These are phyloP conservation scores for Lasioglossum vierecki DNA, from an alignment of 2,888 invertebrate species.

Conservation along the genomic window DNA sequence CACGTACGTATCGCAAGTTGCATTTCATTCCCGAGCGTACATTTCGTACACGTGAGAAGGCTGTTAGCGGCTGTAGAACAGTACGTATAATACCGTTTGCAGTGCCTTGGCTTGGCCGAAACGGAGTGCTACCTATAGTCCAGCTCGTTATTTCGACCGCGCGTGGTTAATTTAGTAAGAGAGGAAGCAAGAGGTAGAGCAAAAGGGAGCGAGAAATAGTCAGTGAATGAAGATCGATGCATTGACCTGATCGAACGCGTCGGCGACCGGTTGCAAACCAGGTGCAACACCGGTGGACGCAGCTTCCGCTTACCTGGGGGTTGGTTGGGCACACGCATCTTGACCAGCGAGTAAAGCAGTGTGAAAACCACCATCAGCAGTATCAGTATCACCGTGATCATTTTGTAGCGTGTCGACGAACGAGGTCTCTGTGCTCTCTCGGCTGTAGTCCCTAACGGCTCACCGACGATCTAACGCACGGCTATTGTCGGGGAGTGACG, in stretches of 20 bases:
- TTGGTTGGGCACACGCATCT: background rate
- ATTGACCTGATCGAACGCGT: background rate
- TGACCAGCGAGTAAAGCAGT: background rate
- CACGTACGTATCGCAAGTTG: background rate
- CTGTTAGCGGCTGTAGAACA: background rate
- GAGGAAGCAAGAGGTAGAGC: background rate
- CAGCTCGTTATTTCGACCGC: background rate
- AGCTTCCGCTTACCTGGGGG: slow-evolving; percentile 64
- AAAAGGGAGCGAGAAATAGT: background rate
- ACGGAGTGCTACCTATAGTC: background rate
- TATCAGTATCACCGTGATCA: background rate
- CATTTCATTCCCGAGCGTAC: background rate
- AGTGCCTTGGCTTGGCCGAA: background rate
- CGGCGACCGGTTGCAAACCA: background rate
- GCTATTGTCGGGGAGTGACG: background rate
- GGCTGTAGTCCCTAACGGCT: background rate
- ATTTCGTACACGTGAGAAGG: background rate
- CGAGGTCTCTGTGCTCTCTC: background rate
- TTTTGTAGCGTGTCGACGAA: background rate
- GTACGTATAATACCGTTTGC: background rate
- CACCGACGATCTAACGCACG: background rate
- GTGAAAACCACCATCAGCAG: slow-evolving; percentile 30
- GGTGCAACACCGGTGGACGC: background rate
- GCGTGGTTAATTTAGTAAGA: background rate
- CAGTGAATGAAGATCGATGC: background rate